Percentiles rank a stretch among this genome's conserved stretches.
These are phyloP conservation scores for Arothron firmamentum DNA, from an alignment of 2,113 vertebrate species.

Conservation along the genomic window DNA sequence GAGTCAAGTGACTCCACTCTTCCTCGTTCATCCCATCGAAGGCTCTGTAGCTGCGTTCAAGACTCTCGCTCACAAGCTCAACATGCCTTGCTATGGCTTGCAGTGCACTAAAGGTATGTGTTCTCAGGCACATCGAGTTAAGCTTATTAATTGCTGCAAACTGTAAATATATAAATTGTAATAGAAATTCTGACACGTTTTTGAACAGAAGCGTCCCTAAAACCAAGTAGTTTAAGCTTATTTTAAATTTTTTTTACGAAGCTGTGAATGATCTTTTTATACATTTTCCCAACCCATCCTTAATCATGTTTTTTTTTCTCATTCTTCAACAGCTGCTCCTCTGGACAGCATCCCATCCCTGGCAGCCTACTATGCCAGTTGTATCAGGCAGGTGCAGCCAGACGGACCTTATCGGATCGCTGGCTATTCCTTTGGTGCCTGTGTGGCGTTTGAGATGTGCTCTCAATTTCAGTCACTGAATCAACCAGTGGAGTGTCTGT, in stretches of 20 bases:
- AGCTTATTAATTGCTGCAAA: background rate
- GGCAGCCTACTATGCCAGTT: slow-evolving; percentile 86
- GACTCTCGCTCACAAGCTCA: slow-evolving; percentile 82
- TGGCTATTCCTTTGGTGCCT: slow-evolving; percentile 95
- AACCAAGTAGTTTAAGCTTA: no score
- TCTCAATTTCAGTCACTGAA: slow-evolving; percentile 86
- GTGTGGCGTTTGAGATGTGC: slow-evolving; percentile 97
- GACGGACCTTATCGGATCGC: slow-evolving; percentile 91
- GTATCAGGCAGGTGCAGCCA: slow-evolving; percentile 83
- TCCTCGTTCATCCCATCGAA: slow-evolving; percentile 93
- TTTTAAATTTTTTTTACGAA: no score
- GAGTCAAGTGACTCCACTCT: slow-evolving; percentile 83
- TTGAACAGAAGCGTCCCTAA: background rate
- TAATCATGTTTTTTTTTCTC: background rate
- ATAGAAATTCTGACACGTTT: background rate
- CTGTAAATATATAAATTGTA: background rate
- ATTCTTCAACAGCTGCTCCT: slow-evolving; percentile 78
- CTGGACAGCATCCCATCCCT: slow-evolving; percentile 89
- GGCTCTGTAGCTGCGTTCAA: slow-evolving; percentile 84
- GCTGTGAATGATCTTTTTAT: background rate
- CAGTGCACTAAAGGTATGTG: slow-evolving; percentile 91
- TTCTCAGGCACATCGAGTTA: background rate
- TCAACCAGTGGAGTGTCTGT: slow-evolving; percentile 80
- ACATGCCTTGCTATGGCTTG: slow-evolving; percentile 87
- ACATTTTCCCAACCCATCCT: no score